Evolutionary conservation across 2,113 vertebrate species (phyloP), one percentile per base, ranked within the genome.

Genomic region (Nestor notabilis): DNA sequence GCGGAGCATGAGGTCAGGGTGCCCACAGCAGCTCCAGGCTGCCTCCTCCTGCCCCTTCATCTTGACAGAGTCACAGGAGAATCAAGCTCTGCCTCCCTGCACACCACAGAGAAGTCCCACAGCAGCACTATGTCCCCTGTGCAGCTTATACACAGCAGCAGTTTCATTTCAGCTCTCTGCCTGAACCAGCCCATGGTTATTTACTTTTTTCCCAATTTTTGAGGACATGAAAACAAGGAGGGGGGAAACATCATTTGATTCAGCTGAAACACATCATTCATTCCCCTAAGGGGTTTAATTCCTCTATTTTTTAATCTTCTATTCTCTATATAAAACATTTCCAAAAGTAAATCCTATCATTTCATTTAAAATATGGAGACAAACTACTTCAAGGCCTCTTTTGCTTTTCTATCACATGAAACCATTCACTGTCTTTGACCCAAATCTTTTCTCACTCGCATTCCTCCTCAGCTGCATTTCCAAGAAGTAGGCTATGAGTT

Each of bases 351-450:
- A 94, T 76, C 75, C 74, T 79, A 88, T 44, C 6, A 44, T 69
- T 95, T 72, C 44, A 31, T 72, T 92, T 80, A 86, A 84, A 95
- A 86, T 68, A 90, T 11, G 23, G 66, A 94, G 75, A 95, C 76
- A 92, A 93, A 94, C 47, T 33, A 76, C 75, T 92, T 93, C 52
- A 69, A 88, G 92, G 71, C 27, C 23, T 72, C 71, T 85, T 66
- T 18, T 76, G 74, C 79, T 82, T 71, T 84, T 76, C 49, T 90
- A n/a, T 60, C 78, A 64, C 5, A 33, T n/a, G 83, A 79, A 90
- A 35, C 88, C 79, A 88, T 94, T 90, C 92, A 63, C 2, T 61
- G 85, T 69, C 78, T 93, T 88, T 88, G 90, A 94, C 92, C 85
- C 71, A 86, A 96, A 95, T 96, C 75, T 75, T 17, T n/a, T 60